These are phyloP conservation scores for Dusona sp. DNA, from an alignment of 2,888 invertebrate genomes.

Conservation along the genomic window DNA sequence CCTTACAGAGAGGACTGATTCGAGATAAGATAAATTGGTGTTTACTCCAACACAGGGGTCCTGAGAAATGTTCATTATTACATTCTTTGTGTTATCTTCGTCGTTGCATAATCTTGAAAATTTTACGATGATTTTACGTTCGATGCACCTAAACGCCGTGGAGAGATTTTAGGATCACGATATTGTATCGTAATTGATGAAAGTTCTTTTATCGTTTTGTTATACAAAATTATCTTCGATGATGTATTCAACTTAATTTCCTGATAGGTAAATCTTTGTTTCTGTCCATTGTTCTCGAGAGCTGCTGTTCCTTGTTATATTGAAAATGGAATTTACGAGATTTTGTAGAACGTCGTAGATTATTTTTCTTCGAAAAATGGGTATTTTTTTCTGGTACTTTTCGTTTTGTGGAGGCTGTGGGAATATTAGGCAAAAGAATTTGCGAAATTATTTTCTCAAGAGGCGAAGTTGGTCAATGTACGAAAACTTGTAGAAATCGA, in stretches of 20 bases:
- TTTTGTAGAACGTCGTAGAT: not conserved
- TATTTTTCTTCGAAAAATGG: not conserved
- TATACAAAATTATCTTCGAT: not conserved
- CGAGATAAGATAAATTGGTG: constrained; percentile 7
- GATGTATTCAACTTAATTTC: not conserved
- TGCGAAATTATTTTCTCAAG: not conserved
- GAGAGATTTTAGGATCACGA: constrained; percentile 6
- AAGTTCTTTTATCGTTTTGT: not conserved
- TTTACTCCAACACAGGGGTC: not conserved
- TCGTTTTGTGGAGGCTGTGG: no score
- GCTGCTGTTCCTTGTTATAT: no score
- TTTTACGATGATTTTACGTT: not conserved
- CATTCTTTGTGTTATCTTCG: constrained; percentile 15
- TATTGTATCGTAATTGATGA: not conserved
- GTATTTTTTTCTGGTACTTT: no score
- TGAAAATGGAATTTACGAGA: no score
- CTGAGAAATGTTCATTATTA: constrained; percentile 34
- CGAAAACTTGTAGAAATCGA: not conserved
- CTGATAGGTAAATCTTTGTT: not conserved
- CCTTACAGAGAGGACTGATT: not conserved
- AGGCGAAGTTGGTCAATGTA: not conserved
- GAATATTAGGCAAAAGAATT: not conserved
- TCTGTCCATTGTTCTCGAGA: not conserved
- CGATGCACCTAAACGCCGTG: constrained; percentile 1
- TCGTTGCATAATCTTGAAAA: constrained; percentile 23